These are phyloP conservation scores for Aspidiotus rigidus DNA, from an alignment of 2,888 invertebrate genomes.

Conservation along the genomic window DNA sequence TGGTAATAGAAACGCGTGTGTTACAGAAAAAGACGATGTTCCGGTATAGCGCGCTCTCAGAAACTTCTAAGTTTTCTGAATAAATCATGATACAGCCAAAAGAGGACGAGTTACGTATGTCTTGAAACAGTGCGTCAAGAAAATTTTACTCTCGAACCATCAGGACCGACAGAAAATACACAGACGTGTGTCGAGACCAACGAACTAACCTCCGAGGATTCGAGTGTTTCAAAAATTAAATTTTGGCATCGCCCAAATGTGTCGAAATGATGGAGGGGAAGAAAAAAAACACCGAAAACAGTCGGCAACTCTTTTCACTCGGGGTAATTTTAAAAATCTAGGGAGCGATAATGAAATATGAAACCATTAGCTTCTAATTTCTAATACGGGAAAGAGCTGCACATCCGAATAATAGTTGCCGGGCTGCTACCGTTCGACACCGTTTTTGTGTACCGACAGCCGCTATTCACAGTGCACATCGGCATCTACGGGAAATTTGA, in stretches of 20 bases:
- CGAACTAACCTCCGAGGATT: neutral
- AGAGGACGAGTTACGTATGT: no score
- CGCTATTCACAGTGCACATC: neutral
- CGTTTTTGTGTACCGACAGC: neutral
- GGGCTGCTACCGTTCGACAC: neutral
- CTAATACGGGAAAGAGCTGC: no score
- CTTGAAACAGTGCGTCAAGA: no score
- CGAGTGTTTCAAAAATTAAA: neutral
- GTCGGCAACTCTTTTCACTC: conserved; percentile 2
- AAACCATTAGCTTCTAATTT: no score
- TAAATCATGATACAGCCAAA: conserved; percentile 11
- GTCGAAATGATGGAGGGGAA: conserved; percentile 7
- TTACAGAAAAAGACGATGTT: conserved; percentile 29
- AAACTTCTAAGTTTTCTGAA: conserved; percentile 21
- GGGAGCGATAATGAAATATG: neutral
- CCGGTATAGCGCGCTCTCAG: conserved; percentile 29
- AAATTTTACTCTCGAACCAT: no score
- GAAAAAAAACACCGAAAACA: neutral
- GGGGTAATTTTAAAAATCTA: conserved; percentile 24
- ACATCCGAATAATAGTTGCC: no score
- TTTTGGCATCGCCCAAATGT: conserved; percentile 12
- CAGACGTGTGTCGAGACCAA: neutral
- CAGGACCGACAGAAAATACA: neutral
- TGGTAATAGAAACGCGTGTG: conserved; percentile 31
- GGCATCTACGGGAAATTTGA: neutral